Base-by-base conservation (phyloP, 1,140 invertebrate species). In the Riptortus pedestris region DNA sequence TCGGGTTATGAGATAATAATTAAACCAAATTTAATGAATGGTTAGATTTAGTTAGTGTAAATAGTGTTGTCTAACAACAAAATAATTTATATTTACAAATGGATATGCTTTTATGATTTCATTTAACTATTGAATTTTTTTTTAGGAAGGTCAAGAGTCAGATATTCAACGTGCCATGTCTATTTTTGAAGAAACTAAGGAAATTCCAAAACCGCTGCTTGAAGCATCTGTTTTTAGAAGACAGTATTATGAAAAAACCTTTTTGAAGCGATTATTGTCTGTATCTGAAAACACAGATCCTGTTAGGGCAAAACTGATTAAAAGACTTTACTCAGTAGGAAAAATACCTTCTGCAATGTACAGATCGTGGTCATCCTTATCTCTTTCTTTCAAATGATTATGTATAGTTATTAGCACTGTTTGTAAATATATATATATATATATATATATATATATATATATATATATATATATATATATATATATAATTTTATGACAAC, bases 171-270 rank as follows among this genome's bases (percentile, higher is more conserved):
- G 66, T 61, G 63, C 65, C 12, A 28, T 69, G 2, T 31, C 57
- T 20, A 45, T 65, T 26, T 69, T 67, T 60, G 20, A 43, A 38
- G 63, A 64, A 38, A 63, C 5, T 24, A 31, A 43, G 24, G 66
- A 67, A 62, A 43, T 69, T 2, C 45, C 60, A 16, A 67, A 67
- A 61, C 29, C 63, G 14, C 51, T 69, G 22, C 27, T 69, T 9
- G 68, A 69, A 64, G 68, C 68, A 7, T 66, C 62, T 51, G 68
- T 69, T 29, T 69, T 69, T 47, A 59, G 68, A 31, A 60, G 55
- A 38, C 66, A 67, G 51, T 69, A 66, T 55, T 69, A 64, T 66
- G 66, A 69, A 47, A 65, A 64, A 64, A 60, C 66, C 5, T 69
- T 69, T 48, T 57, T 69, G n/a, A 48, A 60, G 38, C 51, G 62